Conservation (phyloP, 1,140 invertebrate genomes). For the Mactra quadrangularis region DNA sequence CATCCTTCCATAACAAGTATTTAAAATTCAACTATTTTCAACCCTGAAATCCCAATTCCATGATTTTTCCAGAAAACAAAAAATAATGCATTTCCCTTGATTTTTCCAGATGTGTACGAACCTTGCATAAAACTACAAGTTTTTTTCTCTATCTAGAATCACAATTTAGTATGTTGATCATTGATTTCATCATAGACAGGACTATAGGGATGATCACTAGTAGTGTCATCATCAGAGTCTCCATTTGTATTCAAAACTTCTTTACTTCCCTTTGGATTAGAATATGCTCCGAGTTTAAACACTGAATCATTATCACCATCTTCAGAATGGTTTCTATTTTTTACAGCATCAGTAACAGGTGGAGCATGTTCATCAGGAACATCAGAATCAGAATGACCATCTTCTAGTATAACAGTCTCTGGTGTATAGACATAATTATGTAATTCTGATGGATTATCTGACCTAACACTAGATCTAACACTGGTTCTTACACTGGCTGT, state of each 20-base stretch:
- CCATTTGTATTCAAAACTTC: constrained; percentile 8
- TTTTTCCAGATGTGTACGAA: not conserved
- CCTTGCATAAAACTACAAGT: not conserved
- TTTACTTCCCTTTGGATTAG: constrained; percentile 48
- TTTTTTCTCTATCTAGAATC: not conserved
- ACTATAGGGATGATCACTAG: constrained; percentile 52
- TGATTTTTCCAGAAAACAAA: not conserved
- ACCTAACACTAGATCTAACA: constrained; percentile 6
- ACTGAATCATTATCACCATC: not conserved
- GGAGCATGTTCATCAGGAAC: constrained; percentile 51
- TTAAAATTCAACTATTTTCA: too few species aligned
- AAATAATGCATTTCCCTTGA: not conserved
- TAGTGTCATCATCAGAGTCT: constrained; percentile 16
- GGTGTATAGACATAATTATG: constrained; percentile 27
- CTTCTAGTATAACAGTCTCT: constrained; percentile 27
- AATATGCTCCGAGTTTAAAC: constrained; percentile 22
- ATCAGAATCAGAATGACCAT: constrained; percentile 32
- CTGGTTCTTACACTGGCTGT: not conserved
- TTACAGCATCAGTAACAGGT: constrained; percentile 17
- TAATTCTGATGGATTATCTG: constrained; percentile 17
- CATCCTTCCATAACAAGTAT: too few species aligned
- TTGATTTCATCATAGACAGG: constrained; percentile 58
- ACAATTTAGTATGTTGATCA: constrained; percentile 45
- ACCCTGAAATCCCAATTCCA: too few species aligned
- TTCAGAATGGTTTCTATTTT: not conserved